Evolutionary conservation across 1,140 invertebrate species (phyloP), one percentile per base, ranked within the genome.

Genomic region (Druon quercuslanigerum): DNA sequence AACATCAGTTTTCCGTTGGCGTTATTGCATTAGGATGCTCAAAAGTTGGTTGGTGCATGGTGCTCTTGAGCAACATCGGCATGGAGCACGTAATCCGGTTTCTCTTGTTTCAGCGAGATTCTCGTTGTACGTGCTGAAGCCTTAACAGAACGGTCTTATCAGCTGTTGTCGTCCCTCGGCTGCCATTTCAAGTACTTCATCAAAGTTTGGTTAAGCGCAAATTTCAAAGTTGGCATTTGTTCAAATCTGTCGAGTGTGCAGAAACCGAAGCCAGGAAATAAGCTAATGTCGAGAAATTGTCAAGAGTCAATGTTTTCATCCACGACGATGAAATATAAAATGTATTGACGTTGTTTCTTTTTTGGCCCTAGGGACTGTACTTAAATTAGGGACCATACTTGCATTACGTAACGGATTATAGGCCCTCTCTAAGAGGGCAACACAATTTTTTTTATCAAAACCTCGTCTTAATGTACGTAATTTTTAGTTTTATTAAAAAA

Each of bases 21-120:
- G 60, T 66, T 66, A 66, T 66, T 66, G 60, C 60, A 66, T 66
- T 66, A 66, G 20, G 60, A 66, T 40, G 40, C 60, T 66, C 60
- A 66, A 66, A 66, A 66, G 14, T 66, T 66, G 20, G 6, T 66
- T 40, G 14, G 25, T 66, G 25, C 40, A 66, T 66, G 60, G 60
- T 14, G 16, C 60, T 66, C 33, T 16, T 46, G 40, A 46, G 8
- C 7, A 46, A 11, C 40, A 46, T 16, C 16, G 11, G 8, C 13
- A 33, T 66, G 25, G 25, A 66, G 60, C 25, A 66, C 60, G 25
- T 66, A 66, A 66, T 66, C 33, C 60, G 25, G 33, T 66, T 66
- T 66, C 60, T 66, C 25, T 40, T 66, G 60, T 66, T 66, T 66
- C 40, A 25, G 20, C 25, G 60, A 33, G 33, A 66, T 66, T 66